A percentile compares a stretch with the other conserved stretches of the same genome.
Evolutionary conservation across 35 echinoderm and acorn worm genomes (phyloP).

Genomic region (Hemicentrotus pulcherrimus): DNA sequence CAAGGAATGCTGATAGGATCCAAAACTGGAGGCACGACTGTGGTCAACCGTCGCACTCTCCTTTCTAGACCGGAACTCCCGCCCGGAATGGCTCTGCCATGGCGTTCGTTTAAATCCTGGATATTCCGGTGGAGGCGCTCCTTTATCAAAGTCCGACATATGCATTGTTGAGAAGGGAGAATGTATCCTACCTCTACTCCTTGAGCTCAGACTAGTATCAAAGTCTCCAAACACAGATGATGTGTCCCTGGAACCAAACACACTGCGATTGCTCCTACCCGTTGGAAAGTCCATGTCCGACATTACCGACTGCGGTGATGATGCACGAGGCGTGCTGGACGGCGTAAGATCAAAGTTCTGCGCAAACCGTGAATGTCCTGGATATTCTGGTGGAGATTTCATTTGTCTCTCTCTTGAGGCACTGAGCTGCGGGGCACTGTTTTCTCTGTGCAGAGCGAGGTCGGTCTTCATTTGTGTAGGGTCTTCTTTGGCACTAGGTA

Average conservation of each 20-base stretch:
- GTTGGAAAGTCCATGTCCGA: conserved; percentile 31
- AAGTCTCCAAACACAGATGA: conserved; percentile 34
- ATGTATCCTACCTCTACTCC: background rate
- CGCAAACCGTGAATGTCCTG: conserved; percentile 40
- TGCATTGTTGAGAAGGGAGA: background rate
- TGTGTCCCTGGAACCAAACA: background rate
- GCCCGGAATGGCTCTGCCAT: conserved; percentile 23
- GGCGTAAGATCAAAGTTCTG: conserved; percentile 34
- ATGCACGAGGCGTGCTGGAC: conserved; percentile 9
- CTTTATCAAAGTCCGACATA: conserved; percentile 34
- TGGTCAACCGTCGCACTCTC: conserved; percentile 37
- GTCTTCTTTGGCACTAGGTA: conserved; percentile 52
- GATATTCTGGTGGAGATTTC: conserved; percentile 38
- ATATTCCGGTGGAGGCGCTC: conserved; percentile 5
- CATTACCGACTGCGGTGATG: background rate
- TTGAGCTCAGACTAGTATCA: background rate
- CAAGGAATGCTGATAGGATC: conserved; percentile 40
- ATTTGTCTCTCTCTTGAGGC: background rate
- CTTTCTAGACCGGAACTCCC: conserved; percentile 13
- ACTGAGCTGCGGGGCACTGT: conserved; percentile 30
- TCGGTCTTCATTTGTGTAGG: conserved; percentile 12
- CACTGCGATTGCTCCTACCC: background rate
- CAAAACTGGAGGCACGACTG: conserved; percentile 42
- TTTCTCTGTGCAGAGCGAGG: conserved; percentile 2
- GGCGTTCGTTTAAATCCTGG: conserved; percentile 50